Conservation (phyloP, 1,140 invertebrate species). For the Temnothorax nylanderi region DNA sequence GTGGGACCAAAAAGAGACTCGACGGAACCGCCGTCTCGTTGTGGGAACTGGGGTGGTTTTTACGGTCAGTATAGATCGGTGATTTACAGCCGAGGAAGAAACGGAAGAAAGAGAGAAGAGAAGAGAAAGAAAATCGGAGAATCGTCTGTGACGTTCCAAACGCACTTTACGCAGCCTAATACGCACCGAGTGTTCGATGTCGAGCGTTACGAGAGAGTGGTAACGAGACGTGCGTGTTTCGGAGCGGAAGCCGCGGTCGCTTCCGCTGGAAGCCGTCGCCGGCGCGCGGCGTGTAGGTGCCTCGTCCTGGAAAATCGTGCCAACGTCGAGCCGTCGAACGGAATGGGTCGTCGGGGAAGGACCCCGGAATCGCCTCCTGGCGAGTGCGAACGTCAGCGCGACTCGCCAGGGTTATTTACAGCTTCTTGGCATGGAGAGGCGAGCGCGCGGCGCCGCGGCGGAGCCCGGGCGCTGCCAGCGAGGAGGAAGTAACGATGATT, state of each 20-base stretch:
- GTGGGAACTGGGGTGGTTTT: conserved; percentile 47
- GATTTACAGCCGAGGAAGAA: conserved; percentile 30
- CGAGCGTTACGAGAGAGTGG: background rate
- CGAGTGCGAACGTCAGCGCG: conserved; percentile 71
- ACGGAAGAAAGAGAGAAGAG: conserved; percentile 1
- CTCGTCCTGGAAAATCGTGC: conserved; percentile 23
- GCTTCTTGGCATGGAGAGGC: conserved; percentile 84
- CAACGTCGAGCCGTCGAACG: conserved; percentile 3
- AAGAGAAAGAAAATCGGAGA: conserved; percentile 2
- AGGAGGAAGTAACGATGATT: conserved; percentile 86
- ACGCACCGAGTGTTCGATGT: background rate
- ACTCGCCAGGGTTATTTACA: conserved; percentile 83
- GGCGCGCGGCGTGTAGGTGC: background rate
- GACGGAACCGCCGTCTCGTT: conserved; percentile 4
- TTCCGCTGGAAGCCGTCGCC: conserved; percentile 19
- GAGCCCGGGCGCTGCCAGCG: conserved; percentile 74
- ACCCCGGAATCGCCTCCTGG: conserved; percentile 57
- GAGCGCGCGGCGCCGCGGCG: conserved; percentile 69
- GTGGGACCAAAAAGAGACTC: background rate
- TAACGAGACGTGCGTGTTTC: conserved; percentile 42
- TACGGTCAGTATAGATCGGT: conserved; percentile 30
- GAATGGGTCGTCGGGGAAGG: conserved; percentile 43
- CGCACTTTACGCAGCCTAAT: background rate
- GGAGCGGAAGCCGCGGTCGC: conserved; percentile 37
- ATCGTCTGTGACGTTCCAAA: background rate